Evolutionary conservation across 1,140 invertebrate species (phyloP).

Genomic region (Holcopasites calliopsidis): DNA sequence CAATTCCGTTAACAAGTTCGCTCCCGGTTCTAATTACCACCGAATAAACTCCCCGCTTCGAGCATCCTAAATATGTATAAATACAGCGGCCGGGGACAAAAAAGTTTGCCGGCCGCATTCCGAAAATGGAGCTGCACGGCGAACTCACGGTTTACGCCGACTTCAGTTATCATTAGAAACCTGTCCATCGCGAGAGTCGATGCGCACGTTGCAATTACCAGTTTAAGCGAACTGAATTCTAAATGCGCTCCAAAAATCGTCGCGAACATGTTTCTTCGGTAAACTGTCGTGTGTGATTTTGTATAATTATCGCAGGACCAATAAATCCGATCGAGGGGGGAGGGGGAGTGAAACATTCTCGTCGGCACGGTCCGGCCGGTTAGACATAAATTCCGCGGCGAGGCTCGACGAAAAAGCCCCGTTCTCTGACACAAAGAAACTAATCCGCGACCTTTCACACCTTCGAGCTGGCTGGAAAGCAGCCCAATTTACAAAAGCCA

Average conservation of each 20-base stretch:
- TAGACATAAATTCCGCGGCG: constrained; percentile 17
- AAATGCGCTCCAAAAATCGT: no score
- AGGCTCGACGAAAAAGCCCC: constrained; percentile 10
- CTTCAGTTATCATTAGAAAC: background rate
- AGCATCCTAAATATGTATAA: constrained; percentile 7
- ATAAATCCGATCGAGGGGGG: constrained; percentile 10
- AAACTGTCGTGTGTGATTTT: constrained; percentile 17
- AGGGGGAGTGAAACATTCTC: background rate
- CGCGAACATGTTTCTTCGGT: no score
- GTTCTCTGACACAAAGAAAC: constrained; percentile 20
- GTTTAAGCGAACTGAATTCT: background rate
- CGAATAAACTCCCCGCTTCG: constrained; percentile 19
- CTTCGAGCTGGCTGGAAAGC: constrained; percentile 25
- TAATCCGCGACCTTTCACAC: constrained; percentile 35
- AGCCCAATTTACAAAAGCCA: constrained; percentile 20
- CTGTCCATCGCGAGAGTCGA: background rate
- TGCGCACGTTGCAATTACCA: background rate
- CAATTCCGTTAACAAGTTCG: constrained; percentile 40
- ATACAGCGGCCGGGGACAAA: background rate
- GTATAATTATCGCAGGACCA: constrained; percentile 9
- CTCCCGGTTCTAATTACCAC: constrained; percentile 31
- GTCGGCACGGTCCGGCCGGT: background rate
- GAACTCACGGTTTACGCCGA: background rate
- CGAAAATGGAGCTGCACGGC: background rate
- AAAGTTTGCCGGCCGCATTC: background rate